Evolutionary conservation across 1,140 invertebrate genomes (phyloP), one percentile per base, ranked within the genome.

Genomic region (Cherax destructor): DNA sequence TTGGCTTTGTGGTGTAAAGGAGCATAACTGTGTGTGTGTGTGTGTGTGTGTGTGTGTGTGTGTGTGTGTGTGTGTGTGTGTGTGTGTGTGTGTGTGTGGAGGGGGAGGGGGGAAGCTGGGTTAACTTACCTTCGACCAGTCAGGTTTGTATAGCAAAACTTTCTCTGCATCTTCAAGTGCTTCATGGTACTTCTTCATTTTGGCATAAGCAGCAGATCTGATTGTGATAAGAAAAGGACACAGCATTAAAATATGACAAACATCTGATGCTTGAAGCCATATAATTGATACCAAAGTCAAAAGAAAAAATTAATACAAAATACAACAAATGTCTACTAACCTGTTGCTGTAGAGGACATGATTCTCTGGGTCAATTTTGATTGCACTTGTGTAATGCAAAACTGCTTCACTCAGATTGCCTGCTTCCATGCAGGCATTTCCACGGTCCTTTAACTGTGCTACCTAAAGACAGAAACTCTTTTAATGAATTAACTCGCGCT

Each of bases 311-410:
- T 10, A 6, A 24, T 13, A 7, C 61, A 30, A 83, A 9, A 21
- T 52, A 6, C n/a, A 24, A 3, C 59, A 41, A 83, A 1, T 59
- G 47, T 16, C 80, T 24, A 87, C 85, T 78, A 50, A 79, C 85
- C 85, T 87, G 76, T 87, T 87, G 76, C 85, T 87, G 47, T 78
- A 87, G 16, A 87, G 74, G 49, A 87, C 85, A 65, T 87, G 85
- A 61, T 87, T 87, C 74, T 59, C 77, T 16, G 24, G 49, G 76
- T 87, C 85, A 24, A 87, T 50, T 21, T 78, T 49, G 30, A 87
- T 78, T 52, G 85, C 85, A n/a, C 61, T 79, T 52, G 74, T 79
- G 76, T 87, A 87, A n/a, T 87, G 49, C n/a, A 30, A 59, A 56
- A 79, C 52, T 10, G 85, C 85, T 49, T 87, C 85, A 5, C 77